These are phyloP conservation scores for Borostomias antarcticus DNA, from an alignment of 2,797 vertebrate species.

Conservation along the genomic window DNA sequence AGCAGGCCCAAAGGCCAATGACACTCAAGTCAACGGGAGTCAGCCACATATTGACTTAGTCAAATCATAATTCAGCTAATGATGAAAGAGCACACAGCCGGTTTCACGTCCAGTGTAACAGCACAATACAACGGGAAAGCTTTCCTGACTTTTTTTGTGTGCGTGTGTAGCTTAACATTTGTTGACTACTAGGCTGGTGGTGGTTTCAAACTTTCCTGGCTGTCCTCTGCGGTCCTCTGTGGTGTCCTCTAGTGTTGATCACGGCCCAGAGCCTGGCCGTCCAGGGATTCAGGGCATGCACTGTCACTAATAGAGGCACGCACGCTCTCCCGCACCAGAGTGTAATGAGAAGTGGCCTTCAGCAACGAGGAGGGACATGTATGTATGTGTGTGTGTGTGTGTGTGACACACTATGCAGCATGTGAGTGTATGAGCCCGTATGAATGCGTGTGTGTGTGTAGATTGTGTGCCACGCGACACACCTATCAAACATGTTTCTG, in stretches of 20 bases:
- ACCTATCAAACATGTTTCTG: too few species aligned
- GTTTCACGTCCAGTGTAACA: too few species aligned
- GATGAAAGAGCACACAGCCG: slow-evolving; percentile 9
- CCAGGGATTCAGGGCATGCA: background rate
- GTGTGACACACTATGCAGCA: too few species aligned
- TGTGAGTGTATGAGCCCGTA: slow-evolving; percentile 3
- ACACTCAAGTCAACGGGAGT: slow-evolving; percentile 15
- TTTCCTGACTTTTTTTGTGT: too few species aligned
- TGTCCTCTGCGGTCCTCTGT: background rate
- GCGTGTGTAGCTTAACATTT: background rate
- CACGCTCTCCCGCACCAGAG: background rate
- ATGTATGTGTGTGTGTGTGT: background rate
- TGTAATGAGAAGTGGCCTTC: slow-evolving; percentile 4
- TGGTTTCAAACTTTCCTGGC: background rate
- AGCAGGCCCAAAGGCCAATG: slow-evolving; percentile 7
- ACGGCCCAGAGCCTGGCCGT: background rate
- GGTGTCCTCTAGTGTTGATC: slow-evolving; percentile 10
- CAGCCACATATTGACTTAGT: slow-evolving; percentile 1
- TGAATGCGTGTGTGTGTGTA: too few species aligned
- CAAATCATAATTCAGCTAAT: slow-evolving; percentile 15
- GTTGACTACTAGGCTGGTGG: background rate
- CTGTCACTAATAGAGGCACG: slow-evolving; percentile 2
- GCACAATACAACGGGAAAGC: too few species aligned
- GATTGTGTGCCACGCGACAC: too few species aligned
- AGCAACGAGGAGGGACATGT: too few species aligned